Evolutionary conservation across 2,888 invertebrate species (phyloP).

Genomic region (Lepidochrysops patricia): DNA sequence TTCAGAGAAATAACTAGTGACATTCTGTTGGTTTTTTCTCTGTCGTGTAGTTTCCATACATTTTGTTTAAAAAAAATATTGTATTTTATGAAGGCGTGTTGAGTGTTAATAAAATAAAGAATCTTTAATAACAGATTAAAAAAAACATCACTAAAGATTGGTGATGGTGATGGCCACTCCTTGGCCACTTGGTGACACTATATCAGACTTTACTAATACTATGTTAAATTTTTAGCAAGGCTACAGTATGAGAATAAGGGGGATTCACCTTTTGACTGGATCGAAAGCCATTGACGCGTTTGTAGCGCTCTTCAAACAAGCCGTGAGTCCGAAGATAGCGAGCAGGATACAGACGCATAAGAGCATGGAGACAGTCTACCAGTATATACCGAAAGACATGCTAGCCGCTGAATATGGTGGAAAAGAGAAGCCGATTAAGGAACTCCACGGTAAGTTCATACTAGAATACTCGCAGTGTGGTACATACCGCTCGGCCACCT

Average conservation of each 20-base stretch:
- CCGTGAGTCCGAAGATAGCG: slow-evolving; percentile 36
- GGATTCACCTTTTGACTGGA: slow-evolving; percentile 22
- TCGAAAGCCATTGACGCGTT: slow-evolving; percentile 24
- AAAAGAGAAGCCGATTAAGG: slow-evolving; percentile 26
- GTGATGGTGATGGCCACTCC: no score
- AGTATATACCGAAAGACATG: slow-evolving; percentile 33
- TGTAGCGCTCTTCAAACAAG: slow-evolving; percentile 32
- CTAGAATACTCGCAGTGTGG: background rate
- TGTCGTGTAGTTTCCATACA: no score
- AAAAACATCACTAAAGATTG: no score
- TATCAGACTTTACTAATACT: no score
- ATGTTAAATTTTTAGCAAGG: slow-evolving; percentile 28
- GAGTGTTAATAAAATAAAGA: no score
- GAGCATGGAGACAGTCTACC: slow-evolving; percentile 30
- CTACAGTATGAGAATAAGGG: slow-evolving; percentile 24
- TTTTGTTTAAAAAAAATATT: no score
- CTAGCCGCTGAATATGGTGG: slow-evolving; percentile 30
- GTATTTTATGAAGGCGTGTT: no score
- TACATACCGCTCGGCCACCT: no score
- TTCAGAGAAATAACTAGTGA: no score
- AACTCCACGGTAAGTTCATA: slow-evolving; percentile 30
- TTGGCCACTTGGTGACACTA: no score
- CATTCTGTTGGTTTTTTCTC: no score
- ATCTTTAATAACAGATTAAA: no score
- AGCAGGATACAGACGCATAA: slow-evolving; percentile 35